A percentile compares a stretch with the other conserved stretches of the same genome.
These are phyloP conservation scores for Lucinisca nassula DNA, from an alignment of 2,888 invertebrate genomes.

Conservation along the genomic window DNA sequence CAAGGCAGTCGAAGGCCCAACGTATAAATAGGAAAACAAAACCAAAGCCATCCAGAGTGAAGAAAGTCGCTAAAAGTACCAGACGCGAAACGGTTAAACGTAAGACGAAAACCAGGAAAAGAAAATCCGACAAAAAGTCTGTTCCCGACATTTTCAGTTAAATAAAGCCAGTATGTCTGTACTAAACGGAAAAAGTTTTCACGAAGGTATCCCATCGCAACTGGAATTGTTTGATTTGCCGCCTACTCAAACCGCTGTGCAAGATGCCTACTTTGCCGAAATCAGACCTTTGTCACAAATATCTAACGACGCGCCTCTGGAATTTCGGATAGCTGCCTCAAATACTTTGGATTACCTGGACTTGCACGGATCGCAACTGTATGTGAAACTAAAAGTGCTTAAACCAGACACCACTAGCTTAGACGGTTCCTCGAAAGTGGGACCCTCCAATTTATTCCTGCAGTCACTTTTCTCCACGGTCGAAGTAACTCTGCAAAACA, in stretches of 20 bases:
- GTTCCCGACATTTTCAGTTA: background rate
- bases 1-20: background rate
- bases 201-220: slow-evolving; percentile 10
- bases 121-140: background rate
- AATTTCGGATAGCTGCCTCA: slow-evolving; percentile 7
- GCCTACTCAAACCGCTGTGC: slow-evolving; percentile 30
- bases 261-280: slow-evolving; percentile 9
- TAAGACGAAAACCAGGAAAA: background rate
- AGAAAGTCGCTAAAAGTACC: background rate
- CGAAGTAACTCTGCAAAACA: no score
- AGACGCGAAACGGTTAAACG: background rate
- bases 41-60: background rate
- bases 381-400: slow-evolving; percentile 27
- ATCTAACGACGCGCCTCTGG: slow-evolving; percentile 14
- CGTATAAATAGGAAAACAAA: slow-evolving; percentile 6
- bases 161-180: background rate
- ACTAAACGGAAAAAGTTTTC: slow-evolving; percentile 16
- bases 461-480: no score
- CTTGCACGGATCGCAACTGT: background rate
- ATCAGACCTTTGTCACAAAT: slow-evolving; percentile 38
- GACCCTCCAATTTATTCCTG: slow-evolving; percentile 14
- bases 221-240: slow-evolving; percentile 31
- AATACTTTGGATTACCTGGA: slow-evolving; percentile 32
- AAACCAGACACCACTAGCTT: slow-evolving; percentile 15
- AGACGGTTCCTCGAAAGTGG: no score